Conservation (phyloP, 2,797 vertebrate species). For the Notolepis coatsorum region DNA sequence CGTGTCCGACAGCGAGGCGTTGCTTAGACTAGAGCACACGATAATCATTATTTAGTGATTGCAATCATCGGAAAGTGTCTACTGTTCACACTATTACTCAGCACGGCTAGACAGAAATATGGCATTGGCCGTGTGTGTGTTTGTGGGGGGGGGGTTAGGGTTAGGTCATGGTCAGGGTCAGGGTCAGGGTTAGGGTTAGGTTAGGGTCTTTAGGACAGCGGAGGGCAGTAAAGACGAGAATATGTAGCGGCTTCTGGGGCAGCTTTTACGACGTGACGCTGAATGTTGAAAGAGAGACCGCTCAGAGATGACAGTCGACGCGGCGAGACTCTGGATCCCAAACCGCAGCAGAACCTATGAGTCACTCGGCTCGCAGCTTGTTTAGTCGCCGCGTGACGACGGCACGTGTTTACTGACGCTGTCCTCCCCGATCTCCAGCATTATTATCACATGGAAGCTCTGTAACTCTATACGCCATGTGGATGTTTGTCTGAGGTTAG, state of each 20-base stretch:
- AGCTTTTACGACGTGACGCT: constrained; percentile 1
- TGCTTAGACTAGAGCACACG: constrained; percentile 8
- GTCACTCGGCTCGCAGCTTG: not conserved
- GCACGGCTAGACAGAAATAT: not conserved
- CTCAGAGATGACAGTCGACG: constrained; percentile 1
- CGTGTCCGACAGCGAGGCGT: constrained; percentile 19
- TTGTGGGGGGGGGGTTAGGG: too few relatives aligned
- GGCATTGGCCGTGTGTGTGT: not conserved
- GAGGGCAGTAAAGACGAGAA: too few relatives aligned
- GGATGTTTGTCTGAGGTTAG: not conserved
- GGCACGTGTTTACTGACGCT: constrained; percentile 6
- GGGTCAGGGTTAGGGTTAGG: too few relatives aligned
- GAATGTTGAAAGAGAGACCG: not conserved
- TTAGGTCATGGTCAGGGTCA: too few relatives aligned
- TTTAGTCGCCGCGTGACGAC: not conserved
- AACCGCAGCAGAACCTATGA: not conserved
- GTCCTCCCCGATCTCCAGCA: constrained; percentile 1
- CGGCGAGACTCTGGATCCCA: not conserved
- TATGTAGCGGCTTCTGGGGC: not conserved
- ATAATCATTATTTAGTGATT: constrained; percentile 27
- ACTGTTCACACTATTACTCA: not conserved
- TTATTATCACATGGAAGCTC: not conserved
- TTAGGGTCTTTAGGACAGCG: not conserved
- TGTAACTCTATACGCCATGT: not conserved
- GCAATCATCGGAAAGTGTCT: not conserved